Evolutionary conservation across 2,113 vertebrate species (phyloP).

Genomic region (Herpailurus yagouaroundi): DNA sequence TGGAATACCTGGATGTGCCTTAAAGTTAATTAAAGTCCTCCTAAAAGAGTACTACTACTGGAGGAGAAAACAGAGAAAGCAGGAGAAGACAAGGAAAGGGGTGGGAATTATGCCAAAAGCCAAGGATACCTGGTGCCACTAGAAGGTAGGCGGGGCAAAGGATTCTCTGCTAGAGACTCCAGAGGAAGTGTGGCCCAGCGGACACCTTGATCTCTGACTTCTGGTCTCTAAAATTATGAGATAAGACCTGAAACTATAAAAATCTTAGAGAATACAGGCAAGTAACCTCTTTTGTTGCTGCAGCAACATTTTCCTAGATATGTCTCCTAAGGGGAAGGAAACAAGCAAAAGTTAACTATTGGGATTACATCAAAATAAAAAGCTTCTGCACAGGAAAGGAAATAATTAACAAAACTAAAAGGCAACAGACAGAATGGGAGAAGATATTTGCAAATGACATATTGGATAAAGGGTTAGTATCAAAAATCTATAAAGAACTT

Average conservation of each 20-base stretch:
- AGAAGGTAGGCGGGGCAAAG: neutral
- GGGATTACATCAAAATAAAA: neutral
- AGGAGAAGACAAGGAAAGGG: neutral
- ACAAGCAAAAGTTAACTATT: neutral
- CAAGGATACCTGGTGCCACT: neutral
- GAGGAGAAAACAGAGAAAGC: neutral
- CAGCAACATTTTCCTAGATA: neutral
- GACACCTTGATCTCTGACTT: neutral
- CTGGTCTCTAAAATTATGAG: neutral
- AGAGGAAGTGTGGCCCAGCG: neutral
- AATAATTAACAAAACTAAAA: neutral
- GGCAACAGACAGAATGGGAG: neutral
- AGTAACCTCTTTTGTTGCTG: neutral
- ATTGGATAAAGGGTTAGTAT: neutral
- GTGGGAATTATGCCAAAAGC: neutral
- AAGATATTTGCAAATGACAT: neutral
- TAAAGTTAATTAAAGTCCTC: neutral
- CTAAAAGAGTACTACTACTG: neutral
- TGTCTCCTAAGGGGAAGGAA: neutral
- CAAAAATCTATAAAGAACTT: neutral
- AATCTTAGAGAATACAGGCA: neutral
- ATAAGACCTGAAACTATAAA: neutral
- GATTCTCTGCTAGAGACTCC: neutral
- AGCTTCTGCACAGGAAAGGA: neutral
- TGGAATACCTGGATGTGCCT: neutral